Percentiles rank a stretch among this genome's conserved stretches.
Conservation (phyloP, 1,140 invertebrate genomes). For the Bombus pyrosoma region DNA sequence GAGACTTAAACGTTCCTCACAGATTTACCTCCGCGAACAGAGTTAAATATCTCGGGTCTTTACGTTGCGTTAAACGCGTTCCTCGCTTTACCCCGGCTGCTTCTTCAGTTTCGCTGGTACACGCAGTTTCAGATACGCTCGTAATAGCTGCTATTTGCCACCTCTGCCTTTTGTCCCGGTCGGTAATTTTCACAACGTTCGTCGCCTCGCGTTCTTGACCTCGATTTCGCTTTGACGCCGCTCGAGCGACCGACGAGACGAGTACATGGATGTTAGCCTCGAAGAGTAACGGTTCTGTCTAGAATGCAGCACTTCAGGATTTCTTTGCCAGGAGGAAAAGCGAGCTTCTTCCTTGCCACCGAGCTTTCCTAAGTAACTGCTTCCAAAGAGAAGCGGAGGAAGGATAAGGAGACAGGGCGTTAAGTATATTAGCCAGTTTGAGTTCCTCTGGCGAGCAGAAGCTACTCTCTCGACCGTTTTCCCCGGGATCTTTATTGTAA, state of each 20-base stretch:
- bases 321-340: slow-evolving; percentile 49
- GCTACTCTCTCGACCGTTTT: neutral
- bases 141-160: neutral
- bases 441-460: neutral
- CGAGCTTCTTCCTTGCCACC: slow-evolving; percentile 29
- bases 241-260: slow-evolving; percentile 45
- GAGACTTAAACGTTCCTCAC: neutral
- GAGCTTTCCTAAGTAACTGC: slow-evolving; percentile 43
- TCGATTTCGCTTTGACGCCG: slow-evolving; percentile 64
- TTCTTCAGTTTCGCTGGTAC: neutral
- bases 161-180: slow-evolving; percentile 18
- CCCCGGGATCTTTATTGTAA: neutral
- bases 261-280: neutral
- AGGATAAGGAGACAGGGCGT: slow-evolving; percentile 6
- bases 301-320: slow-evolving; percentile 59
- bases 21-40: neutral
- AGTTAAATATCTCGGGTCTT: slow-evolving; percentile 9
- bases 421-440: slow-evolving; percentile 47
- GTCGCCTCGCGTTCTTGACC: slow-evolving; percentile 22
- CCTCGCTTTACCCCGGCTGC: neutral
- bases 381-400: neutral
- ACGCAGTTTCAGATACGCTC: neutral
- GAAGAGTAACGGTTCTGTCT: slow-evolving; percentile 47
- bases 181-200: slow-evolving; percentile 29
- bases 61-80: neutral